Conservation (phyloP, 1,140 invertebrate species). For the Lamellibrachia luymesi region DNA sequence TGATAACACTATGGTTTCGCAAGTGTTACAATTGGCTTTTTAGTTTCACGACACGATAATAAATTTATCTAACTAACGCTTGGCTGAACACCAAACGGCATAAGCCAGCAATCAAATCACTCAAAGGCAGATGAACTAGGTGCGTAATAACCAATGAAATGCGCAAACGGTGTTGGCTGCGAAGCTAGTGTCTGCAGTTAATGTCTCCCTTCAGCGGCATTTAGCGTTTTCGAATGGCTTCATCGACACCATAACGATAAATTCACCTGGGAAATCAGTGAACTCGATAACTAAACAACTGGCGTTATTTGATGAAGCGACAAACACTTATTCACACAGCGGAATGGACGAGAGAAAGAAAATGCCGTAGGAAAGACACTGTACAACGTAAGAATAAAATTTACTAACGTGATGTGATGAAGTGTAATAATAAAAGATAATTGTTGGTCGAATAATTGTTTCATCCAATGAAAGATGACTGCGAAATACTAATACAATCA, state of each 20-base stretch:
- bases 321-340: background rate
- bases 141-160: background rate
- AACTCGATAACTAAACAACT: background rate
- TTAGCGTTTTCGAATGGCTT: background rate
- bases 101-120: background rate
- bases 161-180: background rate
- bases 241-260: background rate
- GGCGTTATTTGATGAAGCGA: no score
- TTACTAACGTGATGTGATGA: no score
- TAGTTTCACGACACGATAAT: background rate
- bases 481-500: no score
- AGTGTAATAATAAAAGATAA: no score
- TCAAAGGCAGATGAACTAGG: background rate
- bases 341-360: background rate
- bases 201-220: background rate
- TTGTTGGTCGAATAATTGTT: no score
- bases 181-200: background rate
- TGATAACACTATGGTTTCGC: background rate
- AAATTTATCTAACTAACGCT: background rate
- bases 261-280: background rate
- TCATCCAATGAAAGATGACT: no score
- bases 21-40: background rate
- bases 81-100: background rate
- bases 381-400: no score
- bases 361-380: background rate